Evolutionary conservation across 2,113 vertebrate genomes (phyloP).

Genomic region (Elephantulus edwardii): DNA sequence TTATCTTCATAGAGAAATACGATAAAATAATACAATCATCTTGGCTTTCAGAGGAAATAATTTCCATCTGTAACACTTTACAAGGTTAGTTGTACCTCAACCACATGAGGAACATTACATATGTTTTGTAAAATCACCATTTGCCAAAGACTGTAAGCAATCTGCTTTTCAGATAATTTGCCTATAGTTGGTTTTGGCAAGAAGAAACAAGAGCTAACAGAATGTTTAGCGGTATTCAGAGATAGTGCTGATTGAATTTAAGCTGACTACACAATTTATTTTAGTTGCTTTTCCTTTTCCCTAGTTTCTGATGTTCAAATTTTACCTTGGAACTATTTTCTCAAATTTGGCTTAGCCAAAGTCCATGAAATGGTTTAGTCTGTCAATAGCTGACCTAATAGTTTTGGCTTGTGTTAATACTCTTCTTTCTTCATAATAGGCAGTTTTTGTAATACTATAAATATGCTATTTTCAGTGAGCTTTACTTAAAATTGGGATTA

Average conservation of each 20-base stretch:
- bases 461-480: neutral
- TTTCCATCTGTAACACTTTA: neutral
- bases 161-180: neutral
- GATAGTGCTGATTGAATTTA: slow-evolving; percentile 21
- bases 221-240: slow-evolving; percentile 19
- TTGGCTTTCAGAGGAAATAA: slow-evolving; percentile 38
- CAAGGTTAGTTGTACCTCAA: slow-evolving; percentile 12
- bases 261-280: slow-evolving; percentile 24
- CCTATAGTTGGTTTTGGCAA: slow-evolving; percentile 21
- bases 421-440: slow-evolving; percentile 2
- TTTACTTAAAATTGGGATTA: neutral
- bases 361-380: slow-evolving; percentile 59
- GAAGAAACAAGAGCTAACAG: slow-evolving; percentile 9
- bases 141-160: neutral
- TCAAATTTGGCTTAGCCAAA: slow-evolving; percentile 63
- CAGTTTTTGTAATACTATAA: neutral
- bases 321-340: slow-evolving; percentile 71
- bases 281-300: slow-evolving; percentile 31
- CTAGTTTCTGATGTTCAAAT: slow-evolving; percentile 65
- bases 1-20: slow-evolving; percentile 38
- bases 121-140: slow-evolving; percentile 17
- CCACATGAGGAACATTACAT: neutral
- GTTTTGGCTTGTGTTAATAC: slow-evolving; percentile 45
- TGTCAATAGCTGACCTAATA: slow-evolving; percentile 66
- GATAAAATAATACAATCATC: slow-evolving; percentile 11